phyloP scores from a whole-genome alignment of 2,113 vertebrate genomes.

The Pica pica region DNA sequence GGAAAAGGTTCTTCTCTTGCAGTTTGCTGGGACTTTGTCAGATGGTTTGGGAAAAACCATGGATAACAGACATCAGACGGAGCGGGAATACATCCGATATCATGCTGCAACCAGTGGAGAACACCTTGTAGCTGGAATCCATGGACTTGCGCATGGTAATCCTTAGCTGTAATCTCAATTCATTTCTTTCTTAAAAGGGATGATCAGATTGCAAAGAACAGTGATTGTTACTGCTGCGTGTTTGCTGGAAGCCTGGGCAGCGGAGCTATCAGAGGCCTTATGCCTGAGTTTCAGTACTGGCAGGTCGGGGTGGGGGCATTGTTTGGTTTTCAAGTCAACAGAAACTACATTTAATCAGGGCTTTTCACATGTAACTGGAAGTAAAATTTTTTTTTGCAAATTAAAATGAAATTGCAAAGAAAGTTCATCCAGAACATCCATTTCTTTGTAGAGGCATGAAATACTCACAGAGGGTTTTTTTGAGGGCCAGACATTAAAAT shows the following conservation, averaged over 20 bases:
- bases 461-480: neutral
- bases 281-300: neutral
- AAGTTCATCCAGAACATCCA: neutral
- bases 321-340: neutral
- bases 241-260: neutral
- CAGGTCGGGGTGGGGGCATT: rapidly evolving
- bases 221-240: neutral
- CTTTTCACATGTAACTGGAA: neutral
- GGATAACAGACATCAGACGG: constrained; percentile 93
- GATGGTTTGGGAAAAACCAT: constrained; percentile 96
- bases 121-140: constrained; percentile 94
- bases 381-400: neutral
- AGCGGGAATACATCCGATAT: constrained; percentile 95
- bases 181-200: neutral
- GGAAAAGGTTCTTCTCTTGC: neutral
- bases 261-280: rapidly evolving
- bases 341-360: neutral
- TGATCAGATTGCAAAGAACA: neutral
- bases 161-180: neutral
- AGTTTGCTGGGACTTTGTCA: constrained; percentile 95
- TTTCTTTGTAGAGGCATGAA: neutral
- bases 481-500: neutral
- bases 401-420: neutral
- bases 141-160: constrained; percentile 93
- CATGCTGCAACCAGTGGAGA: constrained; percentile 95